Conservation (phyloP, 2,113 vertebrate species). For the Oophaga pumilio region DNA sequence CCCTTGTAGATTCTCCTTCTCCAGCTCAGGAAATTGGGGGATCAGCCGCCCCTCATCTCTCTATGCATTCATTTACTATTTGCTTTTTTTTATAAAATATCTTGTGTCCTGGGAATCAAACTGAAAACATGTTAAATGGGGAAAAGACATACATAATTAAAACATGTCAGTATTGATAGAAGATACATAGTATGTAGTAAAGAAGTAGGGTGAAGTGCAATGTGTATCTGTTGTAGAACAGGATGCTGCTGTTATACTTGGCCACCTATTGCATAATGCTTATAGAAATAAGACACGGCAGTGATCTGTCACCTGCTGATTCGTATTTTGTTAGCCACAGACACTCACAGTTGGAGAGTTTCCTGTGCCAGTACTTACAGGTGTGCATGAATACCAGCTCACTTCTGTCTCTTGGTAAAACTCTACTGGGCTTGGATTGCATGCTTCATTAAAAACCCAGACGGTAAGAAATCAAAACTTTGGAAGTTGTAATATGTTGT, state of each 20-base stretch:
- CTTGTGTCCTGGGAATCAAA: too few relatives aligned
- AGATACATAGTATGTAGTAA: constrained; percentile 11
- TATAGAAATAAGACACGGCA: constrained; percentile 52
- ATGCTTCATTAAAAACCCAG: constrained; percentile 14
- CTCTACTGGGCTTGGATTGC: constrained; percentile 39
- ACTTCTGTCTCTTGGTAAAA: constrained; percentile 8
- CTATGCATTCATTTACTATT: too few relatives aligned
- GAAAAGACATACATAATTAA: too few relatives aligned
- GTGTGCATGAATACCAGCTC: constrained; percentile 9
- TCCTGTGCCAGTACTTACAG: constrained; percentile 56
- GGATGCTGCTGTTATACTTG: constrained; percentile 29
- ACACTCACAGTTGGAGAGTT: constrained; percentile 48
- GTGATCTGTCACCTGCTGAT: constrained; percentile 9
- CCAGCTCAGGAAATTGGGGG: too few relatives aligned
- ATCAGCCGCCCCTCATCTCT: too few relatives aligned
- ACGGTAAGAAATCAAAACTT: not conserved
- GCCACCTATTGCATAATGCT: constrained; percentile 31
- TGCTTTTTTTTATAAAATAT: too few relatives aligned
- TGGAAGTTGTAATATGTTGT: not conserved
- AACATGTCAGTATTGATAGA: not conserved
- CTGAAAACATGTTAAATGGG: too few relatives aligned
- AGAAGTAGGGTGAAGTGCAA: not conserved
- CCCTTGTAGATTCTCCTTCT: too few relatives aligned
- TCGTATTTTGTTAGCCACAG: constrained; percentile 43
- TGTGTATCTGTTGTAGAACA: constrained; percentile 28